Evolutionary conservation across 92 coral and sea anemone species (phyloP).

Genomic region (Galaxea fascicularis): DNA sequence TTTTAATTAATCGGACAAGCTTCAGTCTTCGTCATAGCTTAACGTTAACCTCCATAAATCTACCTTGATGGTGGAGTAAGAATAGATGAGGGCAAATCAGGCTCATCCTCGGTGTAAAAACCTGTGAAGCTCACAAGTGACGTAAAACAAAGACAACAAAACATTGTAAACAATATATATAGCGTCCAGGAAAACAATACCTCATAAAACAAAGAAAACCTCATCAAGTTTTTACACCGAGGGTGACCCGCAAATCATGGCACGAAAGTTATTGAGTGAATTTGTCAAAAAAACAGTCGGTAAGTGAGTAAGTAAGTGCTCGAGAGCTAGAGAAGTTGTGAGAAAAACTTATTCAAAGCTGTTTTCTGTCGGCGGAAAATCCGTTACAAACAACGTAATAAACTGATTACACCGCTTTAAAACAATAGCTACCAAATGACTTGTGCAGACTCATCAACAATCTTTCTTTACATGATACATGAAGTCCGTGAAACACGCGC

Average conservation of each 20-base stretch:
- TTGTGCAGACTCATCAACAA: background rate
- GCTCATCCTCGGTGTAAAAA: background rate
- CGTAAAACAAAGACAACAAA: background rate
- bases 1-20: no score
- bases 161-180: background rate
- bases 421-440: background rate
- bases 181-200: background rate
- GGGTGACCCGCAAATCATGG: background rate
- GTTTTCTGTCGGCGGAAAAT: no score
- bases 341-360: no score
- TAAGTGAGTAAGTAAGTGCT: no score
- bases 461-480: background rate
- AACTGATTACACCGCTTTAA: background rate
- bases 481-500: background rate
- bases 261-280: no score
- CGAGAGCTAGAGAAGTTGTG: no score
- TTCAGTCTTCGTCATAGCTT: no score
- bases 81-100: no score
- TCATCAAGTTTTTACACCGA: background rate
- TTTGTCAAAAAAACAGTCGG: no score
- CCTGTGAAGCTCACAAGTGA: background rate
- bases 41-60: no score
- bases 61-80: no score
- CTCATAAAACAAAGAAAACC: background rate
- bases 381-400: background rate